phyloP scores from a whole-genome alignment of 1,140 invertebrate genomes.

The Octopus bimaculoides region DNA sequence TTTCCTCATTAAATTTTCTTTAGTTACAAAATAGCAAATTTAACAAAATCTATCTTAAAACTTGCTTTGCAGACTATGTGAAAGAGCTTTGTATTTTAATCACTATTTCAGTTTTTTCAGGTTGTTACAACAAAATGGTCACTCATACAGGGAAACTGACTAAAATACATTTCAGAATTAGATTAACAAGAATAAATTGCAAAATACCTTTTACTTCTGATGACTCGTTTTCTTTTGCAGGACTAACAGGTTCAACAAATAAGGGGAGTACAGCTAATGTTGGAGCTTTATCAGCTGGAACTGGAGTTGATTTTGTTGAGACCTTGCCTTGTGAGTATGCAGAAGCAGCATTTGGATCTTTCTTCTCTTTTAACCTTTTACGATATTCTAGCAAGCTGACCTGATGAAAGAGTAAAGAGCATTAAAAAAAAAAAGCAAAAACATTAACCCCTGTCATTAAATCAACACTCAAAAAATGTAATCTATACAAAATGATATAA shows the following conservation, averaged over 20 bases:
- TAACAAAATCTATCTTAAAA: too few relatives aligned
- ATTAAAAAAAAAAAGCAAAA: not conserved
- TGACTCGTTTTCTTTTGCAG: slow-evolving; percentile 8
- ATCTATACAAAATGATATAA: too few relatives aligned
- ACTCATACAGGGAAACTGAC: too few relatives aligned
- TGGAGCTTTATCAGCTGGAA: slow-evolving; percentile 19
- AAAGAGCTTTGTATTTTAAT: too few relatives aligned
- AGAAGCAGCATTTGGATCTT: slow-evolving; percentile 17
- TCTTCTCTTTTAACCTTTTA: slow-evolving; percentile 60
- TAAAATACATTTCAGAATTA: too few relatives aligned
- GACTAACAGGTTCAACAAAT: slow-evolving; percentile 24
- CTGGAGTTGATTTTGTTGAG: not conserved
- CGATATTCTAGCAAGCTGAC: slow-evolving; percentile 72
- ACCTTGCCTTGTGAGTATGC: slow-evolving; percentile 12
- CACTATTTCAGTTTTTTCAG: too few relatives aligned
- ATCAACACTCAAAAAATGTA: too few relatives aligned
- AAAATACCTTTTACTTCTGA: slow-evolving; percentile 4
- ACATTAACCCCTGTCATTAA: not conserved
- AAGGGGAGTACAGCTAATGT: slow-evolving; percentile 36
- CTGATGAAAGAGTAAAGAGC: slow-evolving; percentile 52
- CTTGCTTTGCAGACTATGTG: too few relatives aligned
- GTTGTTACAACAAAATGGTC: too few relatives aligned
- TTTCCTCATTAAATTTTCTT: too few relatives aligned
- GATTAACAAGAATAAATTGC: too few relatives aligned
- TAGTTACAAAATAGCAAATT: too few relatives aligned